Evolutionary conservation across 2,113 vertebrate genomes (phyloP), one percentile per base, ranked within the genome.

Genomic region (Epinephelus cyanopodus): DNA sequence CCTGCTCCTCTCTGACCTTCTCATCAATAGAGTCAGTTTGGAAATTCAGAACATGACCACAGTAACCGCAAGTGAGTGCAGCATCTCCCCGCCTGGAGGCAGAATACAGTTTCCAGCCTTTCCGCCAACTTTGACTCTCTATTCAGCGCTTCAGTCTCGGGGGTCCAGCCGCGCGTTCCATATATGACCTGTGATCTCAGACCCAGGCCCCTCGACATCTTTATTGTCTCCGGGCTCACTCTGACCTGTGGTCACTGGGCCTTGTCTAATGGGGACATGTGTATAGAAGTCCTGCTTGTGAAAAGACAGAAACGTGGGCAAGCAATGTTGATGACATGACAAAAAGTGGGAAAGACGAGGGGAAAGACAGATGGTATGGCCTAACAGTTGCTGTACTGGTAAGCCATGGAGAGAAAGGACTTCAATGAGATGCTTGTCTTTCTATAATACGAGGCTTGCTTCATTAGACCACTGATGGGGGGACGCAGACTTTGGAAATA

Each of bases 211-310:
- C 80, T 85, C 71, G 56, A 47, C 75, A 81, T 86, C 83, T 81
- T 83, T 77, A 79, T 87, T 89, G 79, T 88, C 62, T 62, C 45
- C 1, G 69, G 73, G 74, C 50, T 85, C 63, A 61, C 23, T 78
- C 66, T 85, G 90, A 85, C 86, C 89, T 91, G 83, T 78, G 79
- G 79, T 89, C 70, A 70, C 67, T 72, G 81, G 77, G 74, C 69
- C 84, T 75, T 63, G 77, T 87, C 88, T 91, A 92, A 91, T 84
- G 65, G 85, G 85, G 84, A 80, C 76, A 72, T 90, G 83, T 74
- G 79, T 83, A 87, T 66, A 87, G 81, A 91, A 89, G 56, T 64
- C 19, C 39, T 79, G 87, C 66, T 82, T 77, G 70, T 89, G 80
- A 79, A 82, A 86, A 78, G 52, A 87, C 9, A 68, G 79, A 79